phyloP scores from a whole-genome alignment of 1,140 invertebrate species.

The Pseudomyrmex concolor region DNA sequence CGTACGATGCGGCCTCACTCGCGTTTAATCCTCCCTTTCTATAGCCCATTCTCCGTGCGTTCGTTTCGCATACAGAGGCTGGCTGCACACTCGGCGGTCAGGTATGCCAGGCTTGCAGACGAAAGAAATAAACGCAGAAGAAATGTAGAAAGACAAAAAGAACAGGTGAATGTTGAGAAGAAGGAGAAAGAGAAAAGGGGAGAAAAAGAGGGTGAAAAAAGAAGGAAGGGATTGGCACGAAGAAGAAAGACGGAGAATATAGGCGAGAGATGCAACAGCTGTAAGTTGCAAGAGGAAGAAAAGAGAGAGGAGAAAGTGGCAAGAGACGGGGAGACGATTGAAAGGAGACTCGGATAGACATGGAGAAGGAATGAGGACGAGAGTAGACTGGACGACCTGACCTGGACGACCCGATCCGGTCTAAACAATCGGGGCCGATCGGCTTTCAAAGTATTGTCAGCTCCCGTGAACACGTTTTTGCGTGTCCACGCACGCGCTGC shows the following conservation, averaged over 20 bases:
- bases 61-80: conserved; percentile 56
- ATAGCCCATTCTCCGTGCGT: conserved; percentile 60
- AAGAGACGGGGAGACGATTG: conserved; percentile 25
- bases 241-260: conserved; percentile 8
- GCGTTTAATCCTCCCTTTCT: conserved; percentile 45
- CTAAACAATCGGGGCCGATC: conserved; percentile 81
- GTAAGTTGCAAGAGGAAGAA: conserved; percentile 12
- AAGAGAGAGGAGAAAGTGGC: conserved; percentile 31
- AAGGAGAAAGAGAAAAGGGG: conserved; percentile 34
- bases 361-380: conserved; percentile 64
- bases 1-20: conserved; percentile 36
- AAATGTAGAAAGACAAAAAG: conserved; percentile 77
- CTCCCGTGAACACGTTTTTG: conserved; percentile 78
- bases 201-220: conserved; percentile 32
- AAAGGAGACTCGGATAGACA: neutral
- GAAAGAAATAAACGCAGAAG: conserved; percentile 77
- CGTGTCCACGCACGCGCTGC: conserved; percentile 63
- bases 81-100: conserved; percentile 81
- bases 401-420: conserved; percentile 73
- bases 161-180: conserved; percentile 57
- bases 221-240: neutral
- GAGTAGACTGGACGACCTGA: conserved; percentile 66
- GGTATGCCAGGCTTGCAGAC: conserved; percentile 82
- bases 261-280: conserved; percentile 19
- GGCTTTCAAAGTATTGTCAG: conserved; percentile 76